A percentile compares a stretch with the other conserved stretches of the same genome.
Conservation (phyloP, 2,888 invertebrate species). For the Scaptodrosophila latifasciaeformis region DNA sequence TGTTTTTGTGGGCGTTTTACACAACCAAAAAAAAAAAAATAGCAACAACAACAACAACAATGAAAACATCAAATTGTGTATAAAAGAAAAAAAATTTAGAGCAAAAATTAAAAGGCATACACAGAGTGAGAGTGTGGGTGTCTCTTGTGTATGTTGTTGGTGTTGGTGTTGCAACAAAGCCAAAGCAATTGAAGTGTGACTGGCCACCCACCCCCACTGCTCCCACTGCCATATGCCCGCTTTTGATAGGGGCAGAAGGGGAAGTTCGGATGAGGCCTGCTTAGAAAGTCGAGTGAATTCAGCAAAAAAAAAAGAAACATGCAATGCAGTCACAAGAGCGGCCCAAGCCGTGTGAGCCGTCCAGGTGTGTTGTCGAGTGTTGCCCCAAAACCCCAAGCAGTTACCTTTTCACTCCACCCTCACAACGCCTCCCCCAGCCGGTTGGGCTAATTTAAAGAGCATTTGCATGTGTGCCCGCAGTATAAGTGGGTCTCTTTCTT, state of each 20-base stretch:
- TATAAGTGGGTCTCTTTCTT: too few relatives aligned
- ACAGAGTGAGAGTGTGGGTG: not conserved
- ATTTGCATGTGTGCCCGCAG: too few relatives aligned
- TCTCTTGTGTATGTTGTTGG: conserved; percentile 13
- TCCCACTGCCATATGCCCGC: not conserved
- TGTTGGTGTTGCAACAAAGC: conserved; percentile 31
- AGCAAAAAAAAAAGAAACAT: not conserved
- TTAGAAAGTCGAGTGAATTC: not conserved
- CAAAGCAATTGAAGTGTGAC: conserved; percentile 61
- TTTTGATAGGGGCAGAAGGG: not conserved
- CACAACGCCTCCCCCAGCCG: too few relatives aligned
- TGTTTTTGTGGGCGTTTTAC: conserved; percentile 43
- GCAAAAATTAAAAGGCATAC: conserved; percentile 50
- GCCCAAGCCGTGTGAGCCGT: too few relatives aligned
- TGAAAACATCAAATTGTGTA: too few relatives aligned
- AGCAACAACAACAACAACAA: conserved; percentile 19
- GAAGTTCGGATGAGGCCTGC: not conserved
- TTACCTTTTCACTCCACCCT: too few relatives aligned
- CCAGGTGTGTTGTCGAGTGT: conserved; percentile 28
- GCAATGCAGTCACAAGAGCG: conserved; percentile 6
- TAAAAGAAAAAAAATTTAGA: conserved; percentile 39
- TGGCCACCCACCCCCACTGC: conserved; percentile 27
- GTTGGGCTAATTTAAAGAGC: too few relatives aligned
- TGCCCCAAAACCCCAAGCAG: conserved; percentile 14
- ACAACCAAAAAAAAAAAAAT: conserved; percentile 27